phyloP scores from a whole-genome alignment of 2,113 vertebrate species.

The Cryptoleucopteryx plumbea region DNA sequence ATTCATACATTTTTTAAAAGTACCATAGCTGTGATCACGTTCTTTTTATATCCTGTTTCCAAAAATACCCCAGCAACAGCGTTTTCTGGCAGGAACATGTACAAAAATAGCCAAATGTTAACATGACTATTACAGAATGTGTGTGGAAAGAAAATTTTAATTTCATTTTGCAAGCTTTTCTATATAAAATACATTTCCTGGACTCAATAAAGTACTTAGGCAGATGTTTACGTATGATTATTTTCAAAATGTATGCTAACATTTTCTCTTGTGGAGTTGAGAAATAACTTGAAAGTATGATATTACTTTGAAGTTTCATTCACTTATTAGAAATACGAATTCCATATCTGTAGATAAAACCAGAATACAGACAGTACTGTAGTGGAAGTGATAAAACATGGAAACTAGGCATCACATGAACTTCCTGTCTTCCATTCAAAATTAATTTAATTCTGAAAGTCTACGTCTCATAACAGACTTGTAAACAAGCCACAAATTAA shows the following conservation, averaged over 20 bases:
- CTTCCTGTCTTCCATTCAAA: background rate
- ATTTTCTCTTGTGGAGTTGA: background rate
- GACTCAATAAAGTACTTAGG: background rate
- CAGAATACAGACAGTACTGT: background rate
- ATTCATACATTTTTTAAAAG: background rate
- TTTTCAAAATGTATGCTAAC: background rate
- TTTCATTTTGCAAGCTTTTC: background rate
- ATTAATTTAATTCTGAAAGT: background rate
- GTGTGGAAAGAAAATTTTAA: background rate
- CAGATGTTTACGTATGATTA: background rate
- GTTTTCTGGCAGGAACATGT: background rate
- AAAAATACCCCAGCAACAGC: background rate
- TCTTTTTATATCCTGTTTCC: constrained; percentile 6
- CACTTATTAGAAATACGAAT: background rate
- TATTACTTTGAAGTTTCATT: background rate
- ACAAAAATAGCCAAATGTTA: background rate
- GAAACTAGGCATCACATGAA: background rate
- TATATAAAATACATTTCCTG: background rate
- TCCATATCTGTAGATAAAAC: background rate
- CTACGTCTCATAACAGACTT: background rate
- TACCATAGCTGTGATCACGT: background rate
- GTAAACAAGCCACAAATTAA: background rate
- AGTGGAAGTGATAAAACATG: background rate
- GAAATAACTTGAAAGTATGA: too few relatives aligned
- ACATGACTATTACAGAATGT: background rate